phyloP scores from a whole-genome alignment of 2,113 vertebrate species.

The Dinomys branickii region DNA sequence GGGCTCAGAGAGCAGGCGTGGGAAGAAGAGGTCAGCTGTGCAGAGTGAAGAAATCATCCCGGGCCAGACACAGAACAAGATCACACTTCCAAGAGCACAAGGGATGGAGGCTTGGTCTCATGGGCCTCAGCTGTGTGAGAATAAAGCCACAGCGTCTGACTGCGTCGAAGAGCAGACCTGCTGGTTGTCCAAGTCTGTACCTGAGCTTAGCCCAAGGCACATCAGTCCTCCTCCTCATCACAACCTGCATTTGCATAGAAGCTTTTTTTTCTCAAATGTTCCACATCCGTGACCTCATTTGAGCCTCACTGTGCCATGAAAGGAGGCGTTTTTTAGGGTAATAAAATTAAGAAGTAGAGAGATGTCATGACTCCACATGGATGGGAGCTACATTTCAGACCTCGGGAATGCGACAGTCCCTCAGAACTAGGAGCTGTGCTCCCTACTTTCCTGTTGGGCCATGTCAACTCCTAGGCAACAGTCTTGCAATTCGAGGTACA shows the following conservation, averaged over 20 bases:
- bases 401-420: background rate
- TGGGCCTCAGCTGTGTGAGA: too few relatives aligned
- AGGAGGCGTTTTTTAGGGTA: background rate
- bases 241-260: background rate
- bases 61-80: background rate
- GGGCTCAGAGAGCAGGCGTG: background rate
- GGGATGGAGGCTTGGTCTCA: background rate
- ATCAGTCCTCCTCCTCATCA: background rate
- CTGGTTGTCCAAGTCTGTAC: background rate
- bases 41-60: too few relatives aligned
- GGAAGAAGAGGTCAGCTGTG: background rate
- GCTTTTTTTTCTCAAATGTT: background rate
- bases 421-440: background rate
- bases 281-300: constrained; percentile 26
- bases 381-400: background rate
- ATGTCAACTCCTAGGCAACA: background rate
- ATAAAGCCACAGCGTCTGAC: rapidly evolving
- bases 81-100: too few relatives aligned
- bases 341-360: background rate
- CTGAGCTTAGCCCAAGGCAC: background rate
- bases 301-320: background rate
- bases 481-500: background rate
- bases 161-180: rapidly evolving
- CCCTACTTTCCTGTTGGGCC: background rate
- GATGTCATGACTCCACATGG: background rate